Evolutionary conservation across 1,140 invertebrate genomes (phyloP), one percentile per base, ranked within the genome.

Genomic region (Papilio machaon): DNA sequence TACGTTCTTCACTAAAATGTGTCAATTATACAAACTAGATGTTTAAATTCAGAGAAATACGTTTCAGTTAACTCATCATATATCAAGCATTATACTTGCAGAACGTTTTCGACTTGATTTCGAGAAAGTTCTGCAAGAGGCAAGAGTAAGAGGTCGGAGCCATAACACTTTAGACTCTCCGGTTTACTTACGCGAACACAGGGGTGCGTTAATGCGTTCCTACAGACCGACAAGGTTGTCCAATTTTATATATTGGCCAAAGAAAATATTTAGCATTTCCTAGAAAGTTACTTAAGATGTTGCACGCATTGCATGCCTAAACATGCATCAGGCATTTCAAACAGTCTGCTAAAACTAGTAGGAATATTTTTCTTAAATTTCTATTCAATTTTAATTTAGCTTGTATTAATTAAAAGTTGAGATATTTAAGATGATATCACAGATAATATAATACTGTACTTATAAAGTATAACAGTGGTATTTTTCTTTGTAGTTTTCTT

Each of bases 201-300:
- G 58, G 77, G 58, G 77, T 79, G 77, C 77, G 77, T 79, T 79
- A 79, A 79, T 79, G 77, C 60, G 77, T 79, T 47, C 5, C 58
- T 15, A 79, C 35, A 47, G 49, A 46, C 11, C 17, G 74, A 23
- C 23, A 79, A 30, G 77, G 77, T 15, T 79, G 77, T 15, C 77
- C 8, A 78, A 43, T n/a, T 35, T 38, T 30, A 3, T 64, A 30
- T 30, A 15, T 13, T 60, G 58, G 7, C 13, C 10, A 10, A 64
- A 11, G 23, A 64, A 30, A 13, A 23, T 35, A 64, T 11, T 64
- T 64, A 11, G 13, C 17, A 49, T 17, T 49, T 49, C 6, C 17
- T 23, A n/a, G 35, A 9, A 30, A 47, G 7, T 7, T 43, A 43
- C 23, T 43, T 43, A 43, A 4, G 38, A 2, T 7, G 38, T 43